Percentiles rank a stretch among this genome's conserved stretches.
These are phyloP conservation scores for Tenrec ecaudatus DNA, from an alignment of 2,113 vertebrate genomes.

Conservation along the genomic window DNA sequence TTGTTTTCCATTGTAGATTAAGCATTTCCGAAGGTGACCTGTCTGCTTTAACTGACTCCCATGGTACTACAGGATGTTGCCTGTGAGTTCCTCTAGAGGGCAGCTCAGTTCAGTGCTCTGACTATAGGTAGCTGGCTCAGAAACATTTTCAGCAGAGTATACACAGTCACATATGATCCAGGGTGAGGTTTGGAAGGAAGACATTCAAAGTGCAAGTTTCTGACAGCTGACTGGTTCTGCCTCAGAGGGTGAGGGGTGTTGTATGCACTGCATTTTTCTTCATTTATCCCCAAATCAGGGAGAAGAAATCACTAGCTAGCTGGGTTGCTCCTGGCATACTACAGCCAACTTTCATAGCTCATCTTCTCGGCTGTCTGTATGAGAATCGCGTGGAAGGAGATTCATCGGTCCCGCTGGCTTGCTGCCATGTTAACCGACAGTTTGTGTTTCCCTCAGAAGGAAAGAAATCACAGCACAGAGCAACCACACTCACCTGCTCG, in stretches of 20 bases:
- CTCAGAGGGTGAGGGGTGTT: not conserved
- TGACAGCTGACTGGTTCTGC: not conserved
- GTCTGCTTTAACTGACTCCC: not conserved
- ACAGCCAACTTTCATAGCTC: not conserved
- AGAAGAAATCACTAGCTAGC: not conserved
- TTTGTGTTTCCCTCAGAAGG: not conserved
- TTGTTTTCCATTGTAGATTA: not conserved
- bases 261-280: not conserved
- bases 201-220: not conserved
- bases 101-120: not conserved
- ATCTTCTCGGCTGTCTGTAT: not conserved
- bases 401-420: not conserved
- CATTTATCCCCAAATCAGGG: not conserved
- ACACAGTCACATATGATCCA: not conserved
- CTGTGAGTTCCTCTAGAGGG: not conserved
- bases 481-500: slow-evolving; percentile 91
- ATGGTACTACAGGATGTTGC: not conserved
- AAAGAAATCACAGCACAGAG: not conserved
- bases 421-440: not conserved
- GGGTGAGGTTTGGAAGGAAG: not conserved
- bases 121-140: not conserved
- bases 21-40: not conserved
- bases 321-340: not conserved
- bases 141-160: not conserved
- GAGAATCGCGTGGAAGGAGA: not conserved